Evolutionary conservation across 53 echinoderm and acorn worm species (phyloP), one percentile per base, ranked within the genome.

Genomic region (Pentamera pediparva): DNA sequence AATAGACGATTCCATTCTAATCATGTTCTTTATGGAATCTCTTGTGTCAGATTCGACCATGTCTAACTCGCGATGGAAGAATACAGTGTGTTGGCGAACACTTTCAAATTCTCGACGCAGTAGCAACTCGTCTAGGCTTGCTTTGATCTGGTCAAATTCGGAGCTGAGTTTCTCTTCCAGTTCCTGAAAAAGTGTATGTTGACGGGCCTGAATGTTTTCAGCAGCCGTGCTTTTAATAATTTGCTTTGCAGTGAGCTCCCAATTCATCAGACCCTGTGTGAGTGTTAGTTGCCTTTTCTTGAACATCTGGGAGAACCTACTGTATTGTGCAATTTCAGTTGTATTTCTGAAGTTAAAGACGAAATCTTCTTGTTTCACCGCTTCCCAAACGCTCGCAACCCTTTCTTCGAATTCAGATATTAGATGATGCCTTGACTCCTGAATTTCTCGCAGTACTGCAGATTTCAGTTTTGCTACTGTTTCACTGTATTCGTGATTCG

Each of bases 311-410:
- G 62, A 5, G 21, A 62, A 62, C 17, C n/a, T 62, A 19, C 37
- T 62, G 37, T 62, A 62, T 36, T 62, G 62, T 1, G 37, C 34
- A 17, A 62, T 62, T 21, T 62, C 62, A 35, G 62, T 62, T 24
- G 62, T 41, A 39, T 69, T 69, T 39, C 32, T 5, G 6, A 47
- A 69, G 33, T 69, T 69, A 48, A 69, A 69, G 7, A 47, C 49
- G 29, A 69, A 69, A 47, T 69, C 69, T 69, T 69, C 69, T 32
- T 69, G 45, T 43, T 69, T 69, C 3, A 69, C 49, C 25, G 69
- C 49, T 17, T 70, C 33, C 70, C 70, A 70, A 37, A 64, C 64
- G 39, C 38, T 40, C 17, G 21, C 39, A 22, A 70, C 33, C 33
- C 70, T 70, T 6, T 51, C 30, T 51, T 31, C 31, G 10, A 70